Evolutionary conservation across 2,888 invertebrate genomes (phyloP).

Genomic region (Lepetodrilus schrolli): DNA sequence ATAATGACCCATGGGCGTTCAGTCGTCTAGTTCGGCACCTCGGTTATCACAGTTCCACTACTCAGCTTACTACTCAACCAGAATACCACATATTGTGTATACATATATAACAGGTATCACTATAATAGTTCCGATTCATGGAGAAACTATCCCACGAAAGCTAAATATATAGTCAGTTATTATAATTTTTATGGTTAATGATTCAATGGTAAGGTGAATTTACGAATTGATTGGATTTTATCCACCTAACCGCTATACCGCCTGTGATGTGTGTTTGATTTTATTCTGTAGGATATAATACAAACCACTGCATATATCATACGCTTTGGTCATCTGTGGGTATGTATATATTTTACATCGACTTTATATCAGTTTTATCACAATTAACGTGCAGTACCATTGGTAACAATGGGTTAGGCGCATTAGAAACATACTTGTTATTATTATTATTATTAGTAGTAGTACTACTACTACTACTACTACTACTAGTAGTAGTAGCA

Average conservation of each 20-base stretch:
- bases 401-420: no score
- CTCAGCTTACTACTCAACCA: neutral
- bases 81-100: neutral
- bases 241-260: no score
- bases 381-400: no score
- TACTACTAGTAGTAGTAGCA: constrained; percentile 26
- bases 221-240: neutral
- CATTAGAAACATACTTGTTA: no score
- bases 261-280: no score
- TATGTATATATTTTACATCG: no score
- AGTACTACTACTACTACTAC: neutral
- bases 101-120: neutral
- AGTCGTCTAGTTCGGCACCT: neutral
- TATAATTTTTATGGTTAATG: neutral
- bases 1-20: neutral
- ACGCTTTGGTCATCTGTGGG: no score
- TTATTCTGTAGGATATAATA: no score
- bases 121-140: neutral
- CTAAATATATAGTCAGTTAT: neutral
- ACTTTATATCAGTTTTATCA: no score
- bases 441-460: no score
- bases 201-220: no score
- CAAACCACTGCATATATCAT: no score
- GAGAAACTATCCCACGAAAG: neutral
- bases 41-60: neutral